Base-by-base conservation (phyloP, 2,797 vertebrate genomes). In the Notoglanidium macrostoma region DNA sequence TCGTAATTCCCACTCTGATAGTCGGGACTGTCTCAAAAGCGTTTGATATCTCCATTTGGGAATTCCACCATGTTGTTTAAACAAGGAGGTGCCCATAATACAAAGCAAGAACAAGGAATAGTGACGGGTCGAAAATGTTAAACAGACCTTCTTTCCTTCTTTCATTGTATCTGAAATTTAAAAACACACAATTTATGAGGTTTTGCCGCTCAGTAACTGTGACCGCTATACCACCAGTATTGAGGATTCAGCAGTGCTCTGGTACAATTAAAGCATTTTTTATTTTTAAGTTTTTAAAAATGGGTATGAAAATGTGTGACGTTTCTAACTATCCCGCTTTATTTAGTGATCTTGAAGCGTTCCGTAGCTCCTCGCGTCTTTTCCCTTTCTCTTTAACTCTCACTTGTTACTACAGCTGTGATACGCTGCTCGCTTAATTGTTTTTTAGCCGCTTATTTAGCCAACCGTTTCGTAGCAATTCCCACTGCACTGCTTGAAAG, bases 391-490 rank as follows among this genome's bases (percentile, higher is more conserved):
- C 17, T n/a, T n/a, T 63, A 55, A 51, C 70, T 63, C 72, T 77
- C 5, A 35, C 23, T 32, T 26, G 4, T 81, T 83, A 83, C 80
- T 54, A 26, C 61, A 84, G 83, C 80, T 17, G 11, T 21, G 65
- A 74, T 79, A 5, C 40, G 46, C 80, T 65, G 77, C 63, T 77
- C 63, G 68, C 54, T 74, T 88, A 85, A 89, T 83, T 86, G 65
- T 68, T 86, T 83, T 85, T 87, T 68, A 83, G 57, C n/a, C 49
- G n/a, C 72, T 83, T 89, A 61, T 68, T 83, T 88, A 76, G 54
- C 61, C 26, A 49, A 73, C 61, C 29, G 15, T 46, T 87, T 87
- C 23, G 67, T 86, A 87, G 29, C n/a, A 63, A 55, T 84, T 87
- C 88, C 86, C 82, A 79, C 19, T 61, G 79, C 63, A 14, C 57